A percentile compares a stretch with the other conserved stretches of the same genome.
phyloP scores from a whole-genome alignment of 2,888 invertebrate genomes.

The Pseudolycoriella hygida region DNA sequence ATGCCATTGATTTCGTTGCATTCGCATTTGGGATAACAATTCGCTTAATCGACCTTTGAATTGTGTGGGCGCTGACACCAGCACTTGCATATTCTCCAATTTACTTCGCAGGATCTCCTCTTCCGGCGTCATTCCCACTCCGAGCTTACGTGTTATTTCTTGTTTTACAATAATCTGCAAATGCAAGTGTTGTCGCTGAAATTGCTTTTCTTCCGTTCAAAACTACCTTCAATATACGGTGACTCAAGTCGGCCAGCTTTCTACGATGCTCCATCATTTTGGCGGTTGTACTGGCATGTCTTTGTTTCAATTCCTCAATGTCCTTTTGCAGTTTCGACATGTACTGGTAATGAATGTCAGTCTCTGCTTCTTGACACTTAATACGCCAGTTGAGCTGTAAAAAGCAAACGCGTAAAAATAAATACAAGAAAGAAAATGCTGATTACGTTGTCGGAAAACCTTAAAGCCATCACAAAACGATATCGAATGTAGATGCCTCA shows the following conservation, averaged over 20 bases:
- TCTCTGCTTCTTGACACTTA: constrained; percentile 69
- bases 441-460: no score
- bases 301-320: constrained; percentile 58
- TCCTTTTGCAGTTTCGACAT: constrained; percentile 62
- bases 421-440: no score
- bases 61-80: constrained; percentile 81
- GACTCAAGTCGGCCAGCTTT: constrained; percentile 62
- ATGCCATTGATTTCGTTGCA: constrained; percentile 42
- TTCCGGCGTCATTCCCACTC: constrained; percentile 70
- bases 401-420: constrained; percentile 1
- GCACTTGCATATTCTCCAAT: constrained; percentile 69
- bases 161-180: constrained; percentile 67
- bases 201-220: not conserved
- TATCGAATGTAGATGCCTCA: no score
- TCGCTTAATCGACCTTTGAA: constrained; percentile 87
- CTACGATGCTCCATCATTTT: constrained; percentile 68
- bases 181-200: not conserved
- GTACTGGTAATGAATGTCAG: constrained; percentile 62
- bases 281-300: constrained; percentile 63
- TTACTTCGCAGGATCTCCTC: constrained; percentile 80
- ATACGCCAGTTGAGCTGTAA: constrained; percentile 53
- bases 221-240: constrained; percentile 60
- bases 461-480: no score
- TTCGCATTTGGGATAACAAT: constrained; percentile 68
- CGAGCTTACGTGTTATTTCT: constrained; percentile 75